These are phyloP conservation scores for Hippocampus comes DNA, from an alignment of 2,113 vertebrate genomes.

Conservation along the genomic window DNA sequence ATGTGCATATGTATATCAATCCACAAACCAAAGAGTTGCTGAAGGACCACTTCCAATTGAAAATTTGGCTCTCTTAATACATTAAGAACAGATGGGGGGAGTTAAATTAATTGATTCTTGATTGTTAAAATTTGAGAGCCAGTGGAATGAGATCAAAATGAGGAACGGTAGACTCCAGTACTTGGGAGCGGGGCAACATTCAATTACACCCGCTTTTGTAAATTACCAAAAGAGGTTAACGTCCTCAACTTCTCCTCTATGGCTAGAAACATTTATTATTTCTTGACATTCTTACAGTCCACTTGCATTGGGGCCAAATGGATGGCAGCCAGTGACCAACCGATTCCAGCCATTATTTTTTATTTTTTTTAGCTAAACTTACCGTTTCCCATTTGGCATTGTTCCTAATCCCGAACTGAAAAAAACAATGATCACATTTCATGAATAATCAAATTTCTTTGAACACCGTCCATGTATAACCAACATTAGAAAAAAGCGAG, in stretches of 20 bases:
- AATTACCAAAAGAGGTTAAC: not conserved
- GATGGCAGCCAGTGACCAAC: no score
- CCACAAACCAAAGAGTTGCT: conserved; percentile 10
- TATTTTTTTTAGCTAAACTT: no score
- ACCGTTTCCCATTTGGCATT: not conserved
- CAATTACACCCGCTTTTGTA: not conserved
- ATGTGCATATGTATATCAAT: conserved; percentile 24
- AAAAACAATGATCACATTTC: not conserved
- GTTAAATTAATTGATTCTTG: not conserved
- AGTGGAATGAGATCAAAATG: not conserved
- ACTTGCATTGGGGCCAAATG: not conserved
- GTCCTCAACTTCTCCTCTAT: no score
- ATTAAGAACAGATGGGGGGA: no score
- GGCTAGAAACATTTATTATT: not conserved
- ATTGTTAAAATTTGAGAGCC: not conserved
- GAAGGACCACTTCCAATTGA: no score
- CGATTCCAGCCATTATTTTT: no score
- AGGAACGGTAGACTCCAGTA: not conserved
- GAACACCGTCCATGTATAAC: not conserved
- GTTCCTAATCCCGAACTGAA: not conserved
- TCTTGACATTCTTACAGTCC: not conserved
- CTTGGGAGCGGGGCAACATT: not conserved
- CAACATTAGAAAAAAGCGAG: not conserved
- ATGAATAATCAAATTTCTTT: not conserved
- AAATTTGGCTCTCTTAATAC: no score